These are phyloP conservation scores for Corythornis vintsioides DNA, from an alignment of 2,113 vertebrate species.

Conservation along the genomic window DNA sequence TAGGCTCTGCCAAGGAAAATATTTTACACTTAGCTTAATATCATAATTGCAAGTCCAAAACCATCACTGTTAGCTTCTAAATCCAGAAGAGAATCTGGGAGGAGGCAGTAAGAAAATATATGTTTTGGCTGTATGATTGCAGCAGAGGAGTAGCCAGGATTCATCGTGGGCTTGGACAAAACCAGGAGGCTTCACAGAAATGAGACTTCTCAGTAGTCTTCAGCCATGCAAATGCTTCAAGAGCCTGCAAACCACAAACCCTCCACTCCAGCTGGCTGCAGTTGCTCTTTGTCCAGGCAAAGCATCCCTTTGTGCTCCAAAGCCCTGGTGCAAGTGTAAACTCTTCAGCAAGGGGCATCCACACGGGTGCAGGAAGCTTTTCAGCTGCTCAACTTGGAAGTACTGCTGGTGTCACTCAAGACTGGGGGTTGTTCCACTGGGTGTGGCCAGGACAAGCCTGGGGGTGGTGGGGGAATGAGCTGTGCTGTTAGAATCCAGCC, in stretches of 20 bases:
- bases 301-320: not conserved
- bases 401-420: not conserved
- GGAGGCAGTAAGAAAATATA: slow-evolving; percentile 63
- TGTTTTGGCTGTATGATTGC: slow-evolving; percentile 64
- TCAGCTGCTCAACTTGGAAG: not conserved
- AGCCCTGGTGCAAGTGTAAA: not conserved
- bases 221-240: not conserved
- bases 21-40: slow-evolving; percentile 62
- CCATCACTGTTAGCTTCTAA: slow-evolving; percentile 64
- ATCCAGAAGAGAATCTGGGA: slow-evolving; percentile 66
- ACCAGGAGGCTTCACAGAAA: slow-evolving; percentile 23
- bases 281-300: not conserved
- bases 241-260: not conserved
- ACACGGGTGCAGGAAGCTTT: not conserved
- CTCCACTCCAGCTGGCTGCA: not conserved
- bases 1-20: slow-evolving; percentile 53
- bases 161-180: slow-evolving; percentile 47
- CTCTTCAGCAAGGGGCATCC: not conserved
- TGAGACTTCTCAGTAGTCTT: slow-evolving; percentile 19
- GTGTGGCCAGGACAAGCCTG: no score
- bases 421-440: not conserved
- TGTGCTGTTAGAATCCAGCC: not conserved
- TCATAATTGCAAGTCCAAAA: slow-evolving; percentile 53
- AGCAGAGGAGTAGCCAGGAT: slow-evolving; percentile 13
- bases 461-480: not conserved